Percentiles rank a stretch among this genome's conserved stretches.
phyloP scores from a whole-genome alignment of 2,888 invertebrate genomes.

The Erebia aethiops region DNA sequence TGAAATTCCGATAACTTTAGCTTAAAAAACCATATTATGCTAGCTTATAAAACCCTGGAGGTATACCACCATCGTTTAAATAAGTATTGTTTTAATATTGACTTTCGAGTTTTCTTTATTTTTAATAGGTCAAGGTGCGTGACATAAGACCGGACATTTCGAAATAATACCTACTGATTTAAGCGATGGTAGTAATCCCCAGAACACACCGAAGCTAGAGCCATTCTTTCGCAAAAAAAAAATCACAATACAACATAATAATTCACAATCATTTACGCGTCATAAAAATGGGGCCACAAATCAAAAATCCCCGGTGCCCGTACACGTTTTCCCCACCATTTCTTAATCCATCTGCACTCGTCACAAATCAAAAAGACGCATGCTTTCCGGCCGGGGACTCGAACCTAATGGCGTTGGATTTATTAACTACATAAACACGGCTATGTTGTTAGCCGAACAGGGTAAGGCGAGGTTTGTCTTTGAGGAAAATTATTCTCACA shows the following conservation, averaged over 20 bases:
- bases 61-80: too few relatives aligned
- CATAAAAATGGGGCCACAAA: slow-evolving; percentile 40
- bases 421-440: slow-evolving; percentile 66
- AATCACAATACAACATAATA: background rate
- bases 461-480: background rate
- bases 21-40: too few relatives aligned
- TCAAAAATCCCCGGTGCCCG: slow-evolving; percentile 47
- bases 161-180: too few relatives aligned
- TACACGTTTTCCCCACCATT: slow-evolving; percentile 42
- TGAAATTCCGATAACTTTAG: too few relatives aligned
- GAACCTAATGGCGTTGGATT: slow-evolving; percentile 71
- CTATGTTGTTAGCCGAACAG: slow-evolving; percentile 57
- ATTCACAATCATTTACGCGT: slow-evolving; percentile 12
- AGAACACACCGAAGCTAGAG: too few relatives aligned
- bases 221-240: background rate
- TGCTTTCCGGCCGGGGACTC: slow-evolving; percentile 69
- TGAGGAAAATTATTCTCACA: background rate
- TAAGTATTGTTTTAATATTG: too few relatives aligned
- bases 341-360: slow-evolving; percentile 67
- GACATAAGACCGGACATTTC: too few relatives aligned
- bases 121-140: too few relatives aligned
- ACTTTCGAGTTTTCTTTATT: too few relatives aligned
- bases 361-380: slow-evolving; percentile 80
- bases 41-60: too few relatives aligned
- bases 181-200: too few relatives aligned